Evolutionary conservation across 2,113 vertebrate genomes (phyloP).

Genomic region (Fulica atra): DNA sequence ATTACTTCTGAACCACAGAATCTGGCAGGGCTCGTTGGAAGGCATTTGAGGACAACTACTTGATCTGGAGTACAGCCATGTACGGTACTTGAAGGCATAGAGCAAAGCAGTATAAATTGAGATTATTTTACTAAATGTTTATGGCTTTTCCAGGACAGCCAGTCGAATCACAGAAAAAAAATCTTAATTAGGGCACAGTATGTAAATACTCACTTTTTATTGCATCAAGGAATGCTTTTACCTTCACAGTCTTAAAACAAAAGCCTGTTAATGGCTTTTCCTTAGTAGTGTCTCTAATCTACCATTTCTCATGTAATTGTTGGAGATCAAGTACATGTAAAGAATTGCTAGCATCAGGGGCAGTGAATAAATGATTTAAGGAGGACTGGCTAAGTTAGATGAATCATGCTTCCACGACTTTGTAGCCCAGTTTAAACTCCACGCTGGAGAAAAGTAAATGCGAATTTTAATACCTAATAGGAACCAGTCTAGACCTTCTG

Average conservation of each 20-base stretch:
- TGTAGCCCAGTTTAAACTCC: background rate
- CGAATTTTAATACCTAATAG: background rate
- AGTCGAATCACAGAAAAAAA: slow-evolving; percentile 63
- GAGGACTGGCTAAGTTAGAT: background rate
- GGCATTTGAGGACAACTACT: slow-evolving; percentile 85
- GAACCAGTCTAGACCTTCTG: background rate
- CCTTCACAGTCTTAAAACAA: slow-evolving; percentile 55
- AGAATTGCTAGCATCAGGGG: slow-evolving; percentile 22
- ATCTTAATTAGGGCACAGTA: slow-evolving; percentile 56
- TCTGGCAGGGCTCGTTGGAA: slow-evolving; percentile 79
- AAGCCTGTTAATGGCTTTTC: slow-evolving; percentile 30
- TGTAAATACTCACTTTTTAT: slow-evolving; percentile 63
- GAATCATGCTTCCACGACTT: background rate
- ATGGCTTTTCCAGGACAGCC: slow-evolving; percentile 69
- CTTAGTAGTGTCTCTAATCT: slow-evolving; percentile 35
- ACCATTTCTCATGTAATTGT: slow-evolving; percentile 46
- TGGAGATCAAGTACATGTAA: slow-evolving; percentile 39
- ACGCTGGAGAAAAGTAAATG: background rate
- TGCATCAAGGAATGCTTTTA: slow-evolving; percentile 68
- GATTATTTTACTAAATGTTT: slow-evolving; percentile 78
- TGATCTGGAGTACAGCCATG: slow-evolving; percentile 82
- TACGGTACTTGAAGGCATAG: slow-evolving; percentile 81
- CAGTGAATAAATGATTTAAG: slow-evolving; percentile 42
- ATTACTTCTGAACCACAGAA: slow-evolving; percentile 83
- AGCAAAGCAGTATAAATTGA: slow-evolving; percentile 77